Evolutionary conservation across 64 coral and sea anemone genomes (phyloP), one percentile per base, ranked within the genome.

Genomic region (Stylophora pistillata): DNA sequence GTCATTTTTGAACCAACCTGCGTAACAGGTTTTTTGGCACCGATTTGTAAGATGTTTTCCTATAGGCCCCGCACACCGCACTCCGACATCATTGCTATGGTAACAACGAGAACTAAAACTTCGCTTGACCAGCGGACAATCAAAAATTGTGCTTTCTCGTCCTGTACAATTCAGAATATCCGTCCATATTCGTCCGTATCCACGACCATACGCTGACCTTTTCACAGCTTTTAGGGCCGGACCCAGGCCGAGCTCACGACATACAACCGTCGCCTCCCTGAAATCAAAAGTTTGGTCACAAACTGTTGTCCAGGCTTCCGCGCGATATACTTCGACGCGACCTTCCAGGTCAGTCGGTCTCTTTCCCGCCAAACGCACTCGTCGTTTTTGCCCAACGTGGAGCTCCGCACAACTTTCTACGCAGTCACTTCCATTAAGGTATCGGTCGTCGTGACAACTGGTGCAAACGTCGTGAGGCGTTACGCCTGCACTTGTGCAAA

Each of bases 241-340:
- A 1, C 95, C 95, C 58, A 96, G 31, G 25, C 91, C 91, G n/a
- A 96, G 59, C 91, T 86, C 76, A 21, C 87, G 56, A 86, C 95
- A 96, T 17, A 86, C 81, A 13, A 96, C 95, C 34, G 88, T 47
- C 9, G 95, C 95, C 55, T 96, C 95, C 6, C 81, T 74, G 10
- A 96, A 89, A 58, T 96, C 95, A 87, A 87, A 96, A 1, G 95
- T 79, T 23, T 78, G 77, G 71, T 96, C 95, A 57, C 95, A 96
- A 1, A 96, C 77, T 13, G 95, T 96, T 29, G 16, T n/a, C 95
- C 95, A 96, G 2, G 15, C 18, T 5, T 18, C 62, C 0, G 34
- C 37, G 3, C 61, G 76, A 68, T 68, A 88, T 13, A 96, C 76
- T 62, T 96, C 94, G 53, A 96, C 66, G 30, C 94, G 94, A 26